Conservation (phyloP, 2,797 vertebrate species). For the Cynodonichthys magdalenae region DNA sequence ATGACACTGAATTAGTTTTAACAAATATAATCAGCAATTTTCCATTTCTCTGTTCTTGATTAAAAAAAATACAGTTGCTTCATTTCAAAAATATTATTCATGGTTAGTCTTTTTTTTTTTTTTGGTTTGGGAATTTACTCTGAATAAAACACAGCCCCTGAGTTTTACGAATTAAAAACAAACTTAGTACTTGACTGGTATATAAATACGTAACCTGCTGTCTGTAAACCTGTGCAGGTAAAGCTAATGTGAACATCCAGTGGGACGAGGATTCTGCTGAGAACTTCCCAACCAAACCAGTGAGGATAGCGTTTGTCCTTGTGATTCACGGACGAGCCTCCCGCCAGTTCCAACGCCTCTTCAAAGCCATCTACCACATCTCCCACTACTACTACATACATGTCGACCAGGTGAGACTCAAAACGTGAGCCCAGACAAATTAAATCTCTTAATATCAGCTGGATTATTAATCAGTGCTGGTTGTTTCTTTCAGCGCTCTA, state of each 20-base stretch:
- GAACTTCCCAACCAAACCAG: slow-evolving; percentile 85
- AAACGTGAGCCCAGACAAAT: neutral
- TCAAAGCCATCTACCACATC: slow-evolving; percentile 97
- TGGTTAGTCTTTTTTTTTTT: slow-evolving; percentile 3
- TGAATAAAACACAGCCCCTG: slow-evolving; percentile 7
- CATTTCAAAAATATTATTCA: slow-evolving; percentile 16
- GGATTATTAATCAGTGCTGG: neutral
- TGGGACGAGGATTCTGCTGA: slow-evolving; percentile 96
- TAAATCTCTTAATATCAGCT: neutral
- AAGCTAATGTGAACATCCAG: slow-evolving; percentile 91
- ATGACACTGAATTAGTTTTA: slow-evolving; percentile 32
- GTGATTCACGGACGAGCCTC: slow-evolving; percentile 95
- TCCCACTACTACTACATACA: slow-evolving; percentile 99
- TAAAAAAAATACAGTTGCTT: slow-evolving; percentile 7
- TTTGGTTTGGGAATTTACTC: slow-evolving; percentile 42
- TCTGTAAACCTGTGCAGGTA: slow-evolving; percentile 80
- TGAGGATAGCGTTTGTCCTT: slow-evolving; percentile 93
- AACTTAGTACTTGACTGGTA: neutral
- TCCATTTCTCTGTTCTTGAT: slow-evolving; percentile 7
- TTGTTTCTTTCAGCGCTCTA: slow-evolving; percentile 86
- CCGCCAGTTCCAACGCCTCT: slow-evolving; percentile 95
- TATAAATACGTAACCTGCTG: neutral
- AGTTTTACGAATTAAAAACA: slow-evolving; percentile 14
- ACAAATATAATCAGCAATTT: slow-evolving; percentile 27
- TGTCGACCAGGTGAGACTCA: slow-evolving; percentile 89